Percentiles rank a stretch among this genome's conserved stretches.
Conservation (phyloP, 2,888 invertebrate genomes). For the Andrena marginata region DNA sequence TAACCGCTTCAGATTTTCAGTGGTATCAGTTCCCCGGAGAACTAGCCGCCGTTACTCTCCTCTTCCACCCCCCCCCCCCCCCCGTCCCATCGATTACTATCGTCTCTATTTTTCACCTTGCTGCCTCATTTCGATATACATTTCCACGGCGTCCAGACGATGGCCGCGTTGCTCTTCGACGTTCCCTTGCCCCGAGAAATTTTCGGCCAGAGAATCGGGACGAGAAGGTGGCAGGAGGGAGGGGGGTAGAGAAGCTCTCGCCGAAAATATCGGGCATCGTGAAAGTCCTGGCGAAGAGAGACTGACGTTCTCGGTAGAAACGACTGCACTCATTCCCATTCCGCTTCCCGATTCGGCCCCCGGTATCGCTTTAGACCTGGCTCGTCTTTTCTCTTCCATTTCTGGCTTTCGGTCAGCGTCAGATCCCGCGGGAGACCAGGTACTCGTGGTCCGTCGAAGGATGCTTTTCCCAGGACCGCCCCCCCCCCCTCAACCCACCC, state of each 20-base stretch:
- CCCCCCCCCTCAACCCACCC: constrained; percentile 1
- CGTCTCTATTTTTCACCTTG: constrained; percentile 37
- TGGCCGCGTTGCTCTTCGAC: constrained; percentile 11
- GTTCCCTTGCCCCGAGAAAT: constrained; percentile 17
- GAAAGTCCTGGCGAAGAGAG: constrained; percentile 12
- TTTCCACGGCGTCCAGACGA: constrained; percentile 6
- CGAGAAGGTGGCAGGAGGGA: background rate
- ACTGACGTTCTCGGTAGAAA: constrained; percentile 36
- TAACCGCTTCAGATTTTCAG: constrained; percentile 27
- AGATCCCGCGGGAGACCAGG: constrained; percentile 70
- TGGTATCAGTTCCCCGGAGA: constrained; percentile 7
- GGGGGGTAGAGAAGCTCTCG: background rate
- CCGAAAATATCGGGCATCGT: constrained; percentile 23
- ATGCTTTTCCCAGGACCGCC: constrained; percentile 54
- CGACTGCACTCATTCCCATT: constrained; percentile 54
- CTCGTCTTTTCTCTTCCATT: constrained; percentile 69
- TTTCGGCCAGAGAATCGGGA: background rate
- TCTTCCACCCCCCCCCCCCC: background rate
- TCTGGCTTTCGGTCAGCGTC: constrained; percentile 70
- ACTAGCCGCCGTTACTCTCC: background rate
- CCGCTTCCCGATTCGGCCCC: constrained; percentile 28
- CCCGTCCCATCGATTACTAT: background rate
- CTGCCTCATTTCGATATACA: constrained; percentile 17
- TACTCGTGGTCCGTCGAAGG: constrained; percentile 69
- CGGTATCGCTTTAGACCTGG: constrained; percentile 66